Conservation (phyloP, 2,888 invertebrate genomes). For the Clusia tigrina region DNA sequence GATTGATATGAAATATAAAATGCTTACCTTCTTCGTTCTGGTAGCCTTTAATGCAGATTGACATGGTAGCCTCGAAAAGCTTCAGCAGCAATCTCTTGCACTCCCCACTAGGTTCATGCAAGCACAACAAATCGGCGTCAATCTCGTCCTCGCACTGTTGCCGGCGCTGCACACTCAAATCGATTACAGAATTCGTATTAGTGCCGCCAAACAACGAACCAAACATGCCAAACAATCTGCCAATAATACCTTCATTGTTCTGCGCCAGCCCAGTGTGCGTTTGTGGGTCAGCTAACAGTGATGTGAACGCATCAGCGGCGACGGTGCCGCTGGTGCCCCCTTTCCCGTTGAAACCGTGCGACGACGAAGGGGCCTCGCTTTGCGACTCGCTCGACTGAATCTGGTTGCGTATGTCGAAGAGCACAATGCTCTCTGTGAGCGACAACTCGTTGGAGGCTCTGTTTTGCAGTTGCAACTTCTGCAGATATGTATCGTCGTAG, state of each 20-base stretch:
- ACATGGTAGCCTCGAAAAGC: slow-evolving; percentile 61
- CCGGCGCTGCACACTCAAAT: slow-evolving; percentile 22
- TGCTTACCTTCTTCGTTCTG: slow-evolving; percentile 59
- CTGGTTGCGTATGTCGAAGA: slow-evolving; percentile 57
- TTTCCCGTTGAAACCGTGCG: neutral
- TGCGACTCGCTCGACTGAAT: slow-evolving; percentile 18
- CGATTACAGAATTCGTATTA: slow-evolving; percentile 35
- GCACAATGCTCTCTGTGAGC: slow-evolving; percentile 50
- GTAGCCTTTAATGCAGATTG: slow-evolving; percentile 58
- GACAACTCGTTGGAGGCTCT: neutral
- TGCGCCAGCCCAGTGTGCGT: slow-evolving; percentile 13
- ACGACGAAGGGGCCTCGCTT: neutral
- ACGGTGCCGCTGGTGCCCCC: neutral
- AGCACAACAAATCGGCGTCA: slow-evolving; percentile 46
- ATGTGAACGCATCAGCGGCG: neutral
- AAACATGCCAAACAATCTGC: slow-evolving; percentile 53
- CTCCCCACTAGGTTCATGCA: slow-evolving; percentile 52
- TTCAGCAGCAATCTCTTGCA: slow-evolving; percentile 59
- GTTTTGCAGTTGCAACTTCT: slow-evolving; percentile 38
- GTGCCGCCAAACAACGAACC: slow-evolving; percentile 52
- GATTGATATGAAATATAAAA: slow-evolving; percentile 13
- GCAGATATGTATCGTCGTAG: slow-evolving; percentile 41
- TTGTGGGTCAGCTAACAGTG: neutral
- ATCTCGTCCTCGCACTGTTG: slow-evolving; percentile 23
- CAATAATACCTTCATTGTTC: slow-evolving; percentile 45